Base-by-base conservation (phyloP, 2,888 invertebrate species). In the Mycalesis mineus region DNA sequence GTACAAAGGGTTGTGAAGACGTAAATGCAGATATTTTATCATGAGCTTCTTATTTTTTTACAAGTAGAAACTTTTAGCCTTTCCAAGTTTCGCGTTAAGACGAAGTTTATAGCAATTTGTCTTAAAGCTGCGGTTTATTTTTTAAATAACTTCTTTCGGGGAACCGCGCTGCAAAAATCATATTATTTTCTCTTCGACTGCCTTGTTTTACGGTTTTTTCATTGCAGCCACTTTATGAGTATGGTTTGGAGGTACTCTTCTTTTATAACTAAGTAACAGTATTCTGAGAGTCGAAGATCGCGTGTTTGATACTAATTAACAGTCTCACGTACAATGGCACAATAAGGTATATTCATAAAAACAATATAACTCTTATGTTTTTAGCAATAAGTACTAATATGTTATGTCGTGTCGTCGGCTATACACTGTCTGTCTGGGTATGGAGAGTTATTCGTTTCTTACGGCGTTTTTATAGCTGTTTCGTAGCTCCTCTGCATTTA, bases 231-330 rank as follows among this genome's bases (percentile, higher is more conserved):
- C 75, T 87, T 88, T 86, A 88, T 82, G 85, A 84, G 72, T 75
- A 68, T 75, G 73, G 77, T 80, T 80, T 82, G 75, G 69, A 72
- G 75, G 75, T 75, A 80, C 81, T 83, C 77, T 75, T 78, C 71
- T 78, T 83, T 81, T 79, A 69, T 66, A 62, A 58, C 52, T 64
- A 56, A 72, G 70, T 80, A 84, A 82, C 82, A 68, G 83, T 81
- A 76, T 74, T 77, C 69, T 64, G 66, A 71, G 74, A 75, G 69
- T 70, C 71, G 63, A 73, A 81, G 79, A 82, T 87, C 78, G 84
- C 84, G 77, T 88, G 87, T 81, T 85, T 77, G 74, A 70, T 74
- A 78, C 80, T 84, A 88, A 88, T 88, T 88, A 88, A 84, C 79
- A 74, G 75, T 82, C 77, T 80, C 77, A 72, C 72, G 74, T 82